Evolutionary conservation across 30 jellyfish, hydroid and myxozoan genomes (phyloP).

Genomic region (Cassiopea andromeda): DNA sequence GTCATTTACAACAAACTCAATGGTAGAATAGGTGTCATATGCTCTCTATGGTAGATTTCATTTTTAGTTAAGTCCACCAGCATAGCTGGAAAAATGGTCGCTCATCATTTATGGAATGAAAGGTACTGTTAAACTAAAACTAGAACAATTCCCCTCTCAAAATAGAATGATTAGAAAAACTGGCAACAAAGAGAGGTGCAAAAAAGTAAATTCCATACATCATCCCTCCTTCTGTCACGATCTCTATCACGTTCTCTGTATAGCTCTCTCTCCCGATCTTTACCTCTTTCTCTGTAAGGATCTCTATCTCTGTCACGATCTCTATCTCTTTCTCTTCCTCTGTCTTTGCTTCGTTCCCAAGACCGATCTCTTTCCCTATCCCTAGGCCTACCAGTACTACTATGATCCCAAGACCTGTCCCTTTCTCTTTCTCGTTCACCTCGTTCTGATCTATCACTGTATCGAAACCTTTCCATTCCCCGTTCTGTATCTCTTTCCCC

Average conservation of each 20-base stretch:
- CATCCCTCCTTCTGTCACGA: slow-evolving; percentile 64
- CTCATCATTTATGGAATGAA: too few relatives aligned
- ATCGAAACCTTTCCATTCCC: slow-evolving; percentile 49
- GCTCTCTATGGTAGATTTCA: too few relatives aligned
- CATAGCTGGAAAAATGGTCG: too few relatives aligned
- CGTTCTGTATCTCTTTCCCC: slow-evolving; percentile 52
- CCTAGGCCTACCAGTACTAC: slow-evolving; percentile 17
- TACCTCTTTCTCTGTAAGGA: slow-evolving; percentile 36
- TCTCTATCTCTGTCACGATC: slow-evolving; percentile 43
- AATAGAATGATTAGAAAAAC: background rate
- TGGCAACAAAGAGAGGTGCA: background rate
- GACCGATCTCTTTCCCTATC: slow-evolving; percentile 33
- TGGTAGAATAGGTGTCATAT: too few relatives aligned
- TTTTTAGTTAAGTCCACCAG: too few relatives aligned
- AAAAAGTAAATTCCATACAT: slow-evolving; percentile 14
- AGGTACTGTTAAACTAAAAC: too few relatives aligned
- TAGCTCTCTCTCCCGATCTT: slow-evolving; percentile 7
- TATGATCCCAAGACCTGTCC: slow-evolving; percentile 24
- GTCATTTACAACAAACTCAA: too few relatives aligned
- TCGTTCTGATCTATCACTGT: slow-evolving; percentile 35
- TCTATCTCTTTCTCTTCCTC: slow-evolving; percentile 47
- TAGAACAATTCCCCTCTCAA: background rate
- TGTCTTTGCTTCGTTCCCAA: slow-evolving; percentile 35
- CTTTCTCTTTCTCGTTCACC: slow-evolving; percentile 32
- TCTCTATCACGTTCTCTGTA: slow-evolving; percentile 49